Evolutionary conservation across 2,113 vertebrate genomes (phyloP), one percentile per base, ranked within the genome.

Genomic region (Garra rufa): DNA sequence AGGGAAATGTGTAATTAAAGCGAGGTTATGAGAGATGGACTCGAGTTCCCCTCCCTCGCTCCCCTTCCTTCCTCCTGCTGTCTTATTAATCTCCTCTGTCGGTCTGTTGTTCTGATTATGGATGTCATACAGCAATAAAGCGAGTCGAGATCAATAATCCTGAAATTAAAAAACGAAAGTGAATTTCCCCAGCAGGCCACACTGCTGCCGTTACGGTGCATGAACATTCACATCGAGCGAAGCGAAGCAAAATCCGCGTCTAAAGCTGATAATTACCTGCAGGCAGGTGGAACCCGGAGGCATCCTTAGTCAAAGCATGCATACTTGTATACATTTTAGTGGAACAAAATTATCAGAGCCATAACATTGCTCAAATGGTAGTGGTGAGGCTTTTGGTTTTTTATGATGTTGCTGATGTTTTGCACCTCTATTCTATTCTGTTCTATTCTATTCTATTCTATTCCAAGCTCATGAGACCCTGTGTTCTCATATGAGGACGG

Each of bases 81-180:
- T 76, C 91, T 94, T 94, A 94, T 95, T 95, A 94, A 94, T 94
- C 92, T 92, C 83, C 9, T 88, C 92, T 93, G 94, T 93, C 94
- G 94, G 74, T 89, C 89, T 92, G 92, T 94, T 94, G 92, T 93
- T 95, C 92, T 94, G 95, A 95, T 95, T 95, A 95, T 95, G 94
- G 94, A 95, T 95, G 93, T 94, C 93, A 94, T 90, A 92, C 92
- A 88, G 92, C 90, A 87, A 89, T 94, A 94, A 94, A 94, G 91
- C 86, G 89, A 92, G 90, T 87, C 85, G 84, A 91, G 92, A 95
- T 95, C 95, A 95, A 95, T 95, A 95, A 91, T 90, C 91, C 93
- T 94, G 94, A 95, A 95, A 95, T 95, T 94, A 95, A 94, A n/a
- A 95, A 91, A 92, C 89, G 93, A 95, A 95, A 94, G 94, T 93